phyloP scores from a whole-genome alignment of 2,797 vertebrate genomes.

The Tauraco hartlaubi region DNA sequence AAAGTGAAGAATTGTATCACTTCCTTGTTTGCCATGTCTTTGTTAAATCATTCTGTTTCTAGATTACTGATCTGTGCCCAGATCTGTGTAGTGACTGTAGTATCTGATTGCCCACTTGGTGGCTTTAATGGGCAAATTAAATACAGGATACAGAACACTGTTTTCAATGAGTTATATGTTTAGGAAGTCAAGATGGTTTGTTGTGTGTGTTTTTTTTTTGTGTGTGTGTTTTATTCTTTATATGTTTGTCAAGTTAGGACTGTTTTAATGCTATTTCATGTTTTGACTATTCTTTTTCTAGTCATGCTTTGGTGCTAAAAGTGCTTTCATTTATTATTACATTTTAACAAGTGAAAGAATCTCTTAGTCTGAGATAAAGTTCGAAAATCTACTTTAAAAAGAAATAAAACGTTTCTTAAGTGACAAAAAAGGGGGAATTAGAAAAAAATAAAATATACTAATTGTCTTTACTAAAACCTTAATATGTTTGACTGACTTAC shows the following conservation, averaged over 20 bases:
- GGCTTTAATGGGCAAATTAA: not conserved
- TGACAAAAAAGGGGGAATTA: not conserved
- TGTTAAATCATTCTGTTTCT: not conserved
- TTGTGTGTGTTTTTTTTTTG: too few relatives aligned
- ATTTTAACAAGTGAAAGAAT: not conserved
- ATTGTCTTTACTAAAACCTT: not conserved
- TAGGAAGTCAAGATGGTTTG: not conserved
- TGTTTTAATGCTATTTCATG: not conserved
- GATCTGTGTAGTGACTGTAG: not conserved
- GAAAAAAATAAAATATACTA: not conserved
- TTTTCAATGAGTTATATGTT: not conserved
- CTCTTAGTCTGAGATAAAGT: not conserved
- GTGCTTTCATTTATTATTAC: not conserved
- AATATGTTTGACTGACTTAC: not conserved
- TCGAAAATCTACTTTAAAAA: not conserved
- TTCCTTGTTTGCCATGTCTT: not conserved
- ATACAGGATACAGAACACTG: not conserved
- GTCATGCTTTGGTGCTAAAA: not conserved
- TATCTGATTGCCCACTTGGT: not conserved
- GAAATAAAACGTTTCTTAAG: not conserved
- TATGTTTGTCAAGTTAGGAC: not conserved
- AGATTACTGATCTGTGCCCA: not conserved
- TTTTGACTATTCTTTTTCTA: not conserved
- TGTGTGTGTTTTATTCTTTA: not conserved
- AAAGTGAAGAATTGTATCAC: not conserved